phyloP scores from a whole-genome alignment of 2,888 invertebrate species.

The Sialis fuliginosa region DNA sequence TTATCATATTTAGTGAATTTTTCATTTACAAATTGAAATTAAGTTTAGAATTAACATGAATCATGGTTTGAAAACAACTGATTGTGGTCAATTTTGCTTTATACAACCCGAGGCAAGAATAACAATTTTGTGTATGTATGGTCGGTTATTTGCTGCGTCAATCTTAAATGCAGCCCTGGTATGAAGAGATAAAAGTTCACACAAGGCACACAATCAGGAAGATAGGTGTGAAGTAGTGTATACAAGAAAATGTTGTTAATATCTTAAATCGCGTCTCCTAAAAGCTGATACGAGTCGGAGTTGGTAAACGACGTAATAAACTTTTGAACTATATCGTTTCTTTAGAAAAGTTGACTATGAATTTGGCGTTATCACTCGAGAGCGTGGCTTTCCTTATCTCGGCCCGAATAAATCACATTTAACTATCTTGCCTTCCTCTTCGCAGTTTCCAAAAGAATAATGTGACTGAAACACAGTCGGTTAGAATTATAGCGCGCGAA shows the following conservation, averaged over 20 bases:
- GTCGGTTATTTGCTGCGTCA: too few relatives aligned
- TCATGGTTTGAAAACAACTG: too few relatives aligned
- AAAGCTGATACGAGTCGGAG: neutral
- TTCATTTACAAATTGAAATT: too few relatives aligned
- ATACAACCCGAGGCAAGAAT: too few relatives aligned
- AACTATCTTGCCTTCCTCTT: constrained; percentile 14
- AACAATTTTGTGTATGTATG: too few relatives aligned
- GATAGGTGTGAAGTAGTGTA: too few relatives aligned
- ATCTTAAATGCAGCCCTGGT: too few relatives aligned
- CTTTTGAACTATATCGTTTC: constrained; percentile 3
- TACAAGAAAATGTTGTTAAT: neutral
- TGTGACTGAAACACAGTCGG: constrained; percentile 11
- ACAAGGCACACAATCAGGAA: too few relatives aligned
- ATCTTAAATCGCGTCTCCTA: neutral
- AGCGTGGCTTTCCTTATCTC: constrained; percentile 11
- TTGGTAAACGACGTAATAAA: neutral
- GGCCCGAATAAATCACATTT: constrained; percentile 24
- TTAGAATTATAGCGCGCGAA: constrained; percentile 18
- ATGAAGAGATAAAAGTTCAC: too few relatives aligned
- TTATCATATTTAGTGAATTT: too few relatives aligned
- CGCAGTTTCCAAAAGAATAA: constrained; percentile 11
- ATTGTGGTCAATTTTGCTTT: too few relatives aligned
- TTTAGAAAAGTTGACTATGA: constrained; percentile 22
- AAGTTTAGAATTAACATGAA: too few relatives aligned
- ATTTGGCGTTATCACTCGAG: constrained; percentile 23